Percentiles rank a stretch among this genome's conserved stretches.
Conservation (phyloP, 1,140 invertebrate genomes). For the Cardiocondyla obscurior region DNA sequence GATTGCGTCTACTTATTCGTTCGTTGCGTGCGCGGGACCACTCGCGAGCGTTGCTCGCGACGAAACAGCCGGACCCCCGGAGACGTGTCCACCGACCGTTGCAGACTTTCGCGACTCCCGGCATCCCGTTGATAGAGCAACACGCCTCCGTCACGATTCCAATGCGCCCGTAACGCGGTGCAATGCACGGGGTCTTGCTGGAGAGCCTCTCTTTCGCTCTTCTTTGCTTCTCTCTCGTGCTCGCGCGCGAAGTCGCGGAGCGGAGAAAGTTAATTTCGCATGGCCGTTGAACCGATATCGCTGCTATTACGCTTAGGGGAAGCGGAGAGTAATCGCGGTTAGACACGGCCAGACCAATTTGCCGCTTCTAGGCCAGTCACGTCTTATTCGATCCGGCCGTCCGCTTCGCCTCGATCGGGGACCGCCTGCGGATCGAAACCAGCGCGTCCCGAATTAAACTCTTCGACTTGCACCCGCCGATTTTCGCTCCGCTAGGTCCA, state of each 20-base stretch:
- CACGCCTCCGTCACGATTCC: slow-evolving; percentile 46
- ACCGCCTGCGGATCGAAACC: slow-evolving; percentile 2
- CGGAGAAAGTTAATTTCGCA: slow-evolving; percentile 82
- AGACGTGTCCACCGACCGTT: slow-evolving; percentile 25
- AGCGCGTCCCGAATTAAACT: slow-evolving; percentile 43
- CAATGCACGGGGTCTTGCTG: slow-evolving; percentile 38
- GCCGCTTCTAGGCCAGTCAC: slow-evolving; percentile 12
- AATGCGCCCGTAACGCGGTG: slow-evolving; percentile 7
- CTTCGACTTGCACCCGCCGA: background rate
- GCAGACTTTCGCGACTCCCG: slow-evolving; percentile 2
- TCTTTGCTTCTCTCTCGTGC: background rate
- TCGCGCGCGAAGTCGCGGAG: slow-evolving; percentile 39
- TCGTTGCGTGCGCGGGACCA: background rate
- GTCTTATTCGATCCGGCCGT: slow-evolving; percentile 28
- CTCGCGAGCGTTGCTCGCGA: background rate
- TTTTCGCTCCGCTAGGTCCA: background rate
- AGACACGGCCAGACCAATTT: slow-evolving; percentile 57
- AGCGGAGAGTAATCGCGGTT: slow-evolving; percentile 55
- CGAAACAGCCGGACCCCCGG: background rate
- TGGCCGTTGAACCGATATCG: slow-evolving; percentile 81
- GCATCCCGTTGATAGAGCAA: slow-evolving; percentile 32
- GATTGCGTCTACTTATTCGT: background rate
- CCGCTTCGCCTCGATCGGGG: slow-evolving; percentile 7
- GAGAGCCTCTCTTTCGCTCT: slow-evolving; percentile 48
- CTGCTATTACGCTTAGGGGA: slow-evolving; percentile 73